Base-by-base conservation (phyloP, 2,888 invertebrate genomes). In the Drosophila monieri region DNA sequence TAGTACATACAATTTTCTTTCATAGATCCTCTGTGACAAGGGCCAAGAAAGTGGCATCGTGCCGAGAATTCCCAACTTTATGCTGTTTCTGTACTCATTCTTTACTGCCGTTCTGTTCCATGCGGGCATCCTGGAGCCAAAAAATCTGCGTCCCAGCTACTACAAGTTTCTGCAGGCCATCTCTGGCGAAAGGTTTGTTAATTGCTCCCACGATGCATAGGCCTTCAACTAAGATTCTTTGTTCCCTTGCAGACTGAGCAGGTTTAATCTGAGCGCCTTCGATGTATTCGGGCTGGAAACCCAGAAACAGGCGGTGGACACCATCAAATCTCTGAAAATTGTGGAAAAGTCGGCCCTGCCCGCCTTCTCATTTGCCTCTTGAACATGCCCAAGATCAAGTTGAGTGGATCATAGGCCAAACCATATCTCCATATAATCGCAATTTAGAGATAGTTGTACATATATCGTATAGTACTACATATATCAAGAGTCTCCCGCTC, bases 41-140 rank as follows among this genome's bases (percentile, higher is more conserved):
- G 95, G 95, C n/a, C 94, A 95, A 37, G 93, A 94, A 32, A 93
- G 92, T 59, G 94, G 94, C 48, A 90, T 93, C 52, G 86, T 96
- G 52, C 96, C 96, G 12, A 93, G 94, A 83, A 92, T 96, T 30
- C 94, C 94, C 37, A 94, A 94, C 79, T 96, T 95, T 75, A 94
- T 94, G 57, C 92, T 95, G 48, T 92, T 96, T 61, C 91, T 97
- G 30, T 97, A 97, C 89, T 94, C 96, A 73, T 92, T 96, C 68
- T 95, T 95, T 75, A 96, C 96, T 4, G 95, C 95, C 10, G 92
- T 95, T 69, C 93, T 96, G 37, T 96, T 96, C 89, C 96, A 96
- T 91, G 94, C 94, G 6, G 96, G 95, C 55, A 93, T 96, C 37
- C 85, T 96, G 65, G 97, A 97, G 89, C 96, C 97, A 0, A 94